These are phyloP conservation scores for Tachina lurida DNA, from an alignment of 2,888 invertebrate species.

Conservation along the genomic window DNA sequence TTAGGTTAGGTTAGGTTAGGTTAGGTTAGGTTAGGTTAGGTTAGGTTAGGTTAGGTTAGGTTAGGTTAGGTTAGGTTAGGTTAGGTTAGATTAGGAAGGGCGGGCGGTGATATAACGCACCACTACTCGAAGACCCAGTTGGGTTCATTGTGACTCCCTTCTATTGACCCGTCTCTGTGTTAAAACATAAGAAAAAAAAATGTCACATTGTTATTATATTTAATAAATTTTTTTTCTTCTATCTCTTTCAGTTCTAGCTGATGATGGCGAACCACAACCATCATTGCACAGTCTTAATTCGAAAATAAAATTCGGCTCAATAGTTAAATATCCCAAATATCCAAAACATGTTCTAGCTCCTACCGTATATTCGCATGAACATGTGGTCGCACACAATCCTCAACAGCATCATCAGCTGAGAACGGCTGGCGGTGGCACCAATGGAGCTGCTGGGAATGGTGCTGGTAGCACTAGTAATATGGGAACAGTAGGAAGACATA, in stretches of 20 bases:
- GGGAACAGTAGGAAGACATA: constrained; percentile 57
- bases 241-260: constrained; percentile 72
- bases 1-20: no score
- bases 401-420: constrained; percentile 72
- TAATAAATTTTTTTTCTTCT: no score
- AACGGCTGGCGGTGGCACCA: constrained; percentile 64
- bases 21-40: no score
- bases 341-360: constrained; percentile 85
- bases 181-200: no score
- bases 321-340: constrained; percentile 64
- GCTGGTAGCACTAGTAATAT: constrained; percentile 17
- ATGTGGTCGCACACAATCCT: constrained; percentile 54
- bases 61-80: no score
- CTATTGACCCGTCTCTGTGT: no score
- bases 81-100: no score
- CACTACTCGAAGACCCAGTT: no score
- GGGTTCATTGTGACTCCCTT: no score
- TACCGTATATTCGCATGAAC: constrained; percentile 81
- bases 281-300: constrained; percentile 71
- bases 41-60: no score
- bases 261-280: constrained; percentile 73
- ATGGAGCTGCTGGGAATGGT: not conserved
- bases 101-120: no score
- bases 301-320: constrained; percentile 75
- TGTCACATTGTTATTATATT: not conserved